Conservation (phyloP, 1,140 invertebrate genomes). For the Anoplolepis gracilipes region DNA sequence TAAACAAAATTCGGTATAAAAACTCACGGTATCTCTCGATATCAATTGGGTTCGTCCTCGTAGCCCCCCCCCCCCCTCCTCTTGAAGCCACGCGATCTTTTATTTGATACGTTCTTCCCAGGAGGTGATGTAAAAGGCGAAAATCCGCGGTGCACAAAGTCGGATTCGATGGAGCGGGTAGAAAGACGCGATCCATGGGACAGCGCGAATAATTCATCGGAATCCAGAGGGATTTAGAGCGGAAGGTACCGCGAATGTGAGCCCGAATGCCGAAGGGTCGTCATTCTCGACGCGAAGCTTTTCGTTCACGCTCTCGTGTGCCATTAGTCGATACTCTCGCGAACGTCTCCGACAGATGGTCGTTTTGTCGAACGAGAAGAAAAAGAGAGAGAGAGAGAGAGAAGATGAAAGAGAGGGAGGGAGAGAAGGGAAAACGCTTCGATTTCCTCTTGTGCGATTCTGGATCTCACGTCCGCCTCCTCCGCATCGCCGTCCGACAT, state of each 20-base stretch:
- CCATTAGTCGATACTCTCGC: conserved; percentile 66
- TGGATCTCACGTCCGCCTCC: conserved; percentile 56
- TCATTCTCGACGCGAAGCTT: conserved; percentile 46
- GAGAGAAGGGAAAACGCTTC: neutral
- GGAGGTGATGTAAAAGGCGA: neutral
- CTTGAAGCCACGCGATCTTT: neutral
- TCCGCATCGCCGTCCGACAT: conserved; percentile 55
- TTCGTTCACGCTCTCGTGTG: conserved; percentile 27
- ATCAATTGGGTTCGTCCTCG: neutral
- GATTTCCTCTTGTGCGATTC: conserved; percentile 68
- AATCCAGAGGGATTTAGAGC: conserved; percentile 53
- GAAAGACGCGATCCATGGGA: conserved; percentile 35
- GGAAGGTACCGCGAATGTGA: conserved; percentile 27
- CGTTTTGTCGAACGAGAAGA: conserved; percentile 62
- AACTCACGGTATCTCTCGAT: neutral
- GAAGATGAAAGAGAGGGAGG: too few species aligned
- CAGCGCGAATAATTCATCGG: conserved; percentile 57
- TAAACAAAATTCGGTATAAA: neutral
- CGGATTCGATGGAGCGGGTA: conserved; percentile 12
- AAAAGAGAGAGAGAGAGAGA: too few species aligned
- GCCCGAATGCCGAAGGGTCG: neutral
- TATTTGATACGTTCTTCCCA: neutral
- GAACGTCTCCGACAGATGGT: conserved; percentile 71
- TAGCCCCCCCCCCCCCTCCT: too few species aligned
- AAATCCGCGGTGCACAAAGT: conserved; percentile 27